phyloP scores from a whole-genome alignment of 2,888 invertebrate genomes.

The Clanis bilineata region DNA sequence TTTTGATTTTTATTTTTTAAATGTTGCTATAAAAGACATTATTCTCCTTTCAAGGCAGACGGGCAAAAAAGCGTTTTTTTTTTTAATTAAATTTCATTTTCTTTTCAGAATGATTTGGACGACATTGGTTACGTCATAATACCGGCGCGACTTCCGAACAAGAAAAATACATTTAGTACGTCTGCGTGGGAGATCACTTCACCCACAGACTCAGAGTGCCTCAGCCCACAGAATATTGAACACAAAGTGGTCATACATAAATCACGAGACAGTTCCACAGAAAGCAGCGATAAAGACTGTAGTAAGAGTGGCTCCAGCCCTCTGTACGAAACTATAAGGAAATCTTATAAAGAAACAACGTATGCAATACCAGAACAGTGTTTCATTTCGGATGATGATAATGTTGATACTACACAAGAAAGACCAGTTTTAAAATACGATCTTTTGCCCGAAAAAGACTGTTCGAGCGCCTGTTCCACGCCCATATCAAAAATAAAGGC shows the following conservation, averaged over 20 bases:
- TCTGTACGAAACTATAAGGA: conserved; percentile 58
- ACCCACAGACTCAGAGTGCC: conserved; percentile 64
- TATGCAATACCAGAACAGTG: conserved; percentile 50
- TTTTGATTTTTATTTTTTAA: conserved; percentile 33
- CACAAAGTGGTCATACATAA: conserved; percentile 59
- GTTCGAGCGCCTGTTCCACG: conserved; percentile 69
- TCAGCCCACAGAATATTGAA: conserved; percentile 52
- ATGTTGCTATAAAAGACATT: background rate
- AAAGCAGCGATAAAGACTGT: conserved; percentile 57
- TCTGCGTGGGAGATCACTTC: conserved; percentile 59
- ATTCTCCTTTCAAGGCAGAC: too few species aligned
- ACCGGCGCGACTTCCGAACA: conserved; percentile 56
- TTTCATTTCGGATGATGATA: conserved; percentile 52
- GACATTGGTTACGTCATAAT: conserved; percentile 68
- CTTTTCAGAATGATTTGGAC: conserved; percentile 43
- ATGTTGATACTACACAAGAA: conserved; percentile 29
- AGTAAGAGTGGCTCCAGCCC: conserved; percentile 53
- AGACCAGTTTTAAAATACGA: conserved; percentile 44
- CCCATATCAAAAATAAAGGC: conserved; percentile 63
- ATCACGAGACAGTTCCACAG: conserved; percentile 46
- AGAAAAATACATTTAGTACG: conserved; percentile 54
- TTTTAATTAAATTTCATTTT: background rate
- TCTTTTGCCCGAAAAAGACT: conserved; percentile 53
- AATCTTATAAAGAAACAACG: conserved; percentile 35
- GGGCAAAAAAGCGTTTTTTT: too few species aligned